Evolutionary conservation across 2,113 vertebrate species (phyloP), one percentile per base, ranked within the genome.

Genomic region (Oenanthe melanoleuca): DNA sequence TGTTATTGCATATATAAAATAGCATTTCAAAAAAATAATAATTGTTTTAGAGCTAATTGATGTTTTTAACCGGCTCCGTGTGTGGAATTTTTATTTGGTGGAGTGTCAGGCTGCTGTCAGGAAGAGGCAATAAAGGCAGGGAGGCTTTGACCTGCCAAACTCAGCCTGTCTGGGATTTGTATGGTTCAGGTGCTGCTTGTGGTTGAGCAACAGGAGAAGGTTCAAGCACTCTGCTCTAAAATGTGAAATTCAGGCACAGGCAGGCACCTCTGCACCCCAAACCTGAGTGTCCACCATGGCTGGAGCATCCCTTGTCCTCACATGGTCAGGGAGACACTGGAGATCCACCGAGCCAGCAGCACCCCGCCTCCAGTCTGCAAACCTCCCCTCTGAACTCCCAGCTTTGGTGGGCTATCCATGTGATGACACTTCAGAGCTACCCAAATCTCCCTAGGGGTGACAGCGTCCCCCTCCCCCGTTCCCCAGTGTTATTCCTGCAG

Each of bases 11-110:
- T 96, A 97, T 97, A 97, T 97, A 97, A 97, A 98, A 97, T 92
- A 94, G 92, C 97, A 97, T 98, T 98, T 98, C 96, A 96, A 98
- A 97, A 97, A 97, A 98, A 98, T 97, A 98, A 98, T 98, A 97
- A 98, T 98, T 98, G 97, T 97, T 98, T 97, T 97, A 96, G 91
- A 97, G 96, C 97, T 98, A 98, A 98, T 98, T 97, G 97, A 97
- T 97, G 96, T 97, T 98, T 98, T 97, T 93, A 97, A 96, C 88
- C 9, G 10, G 87, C 93, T 89, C 86, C 18, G 86, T 96, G 95
- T 12, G 0, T 47, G 80, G 96, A 96, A 96, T 96, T 95, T 96
- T 94, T 87, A 97, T 95, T 71, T 64, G 86, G 52, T 0, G 24
- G 91, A 89, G 66, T 95, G 85, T 96, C 2, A 25, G 34, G 95